phyloP scores from a whole-genome alignment of 2,888 invertebrate species.

The Noctuana brunneofusca region DNA sequence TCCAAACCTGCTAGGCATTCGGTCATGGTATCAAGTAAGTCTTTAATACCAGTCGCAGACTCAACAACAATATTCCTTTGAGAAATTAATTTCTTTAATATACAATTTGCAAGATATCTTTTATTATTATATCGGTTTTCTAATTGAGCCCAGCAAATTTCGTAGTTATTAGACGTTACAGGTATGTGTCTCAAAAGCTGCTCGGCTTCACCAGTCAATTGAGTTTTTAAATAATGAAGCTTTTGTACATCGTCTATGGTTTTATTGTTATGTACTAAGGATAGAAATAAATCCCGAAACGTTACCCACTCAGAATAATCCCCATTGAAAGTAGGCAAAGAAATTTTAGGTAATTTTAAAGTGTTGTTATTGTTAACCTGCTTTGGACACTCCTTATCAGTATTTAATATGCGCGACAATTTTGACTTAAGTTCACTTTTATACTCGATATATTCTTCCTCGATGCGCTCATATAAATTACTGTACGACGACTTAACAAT shows the following conservation, averaged over 20 bases:
- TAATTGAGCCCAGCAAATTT: slow-evolving; percentile 38
- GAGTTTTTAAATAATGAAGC: slow-evolving; percentile 40
- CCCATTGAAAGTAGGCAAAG: background rate
- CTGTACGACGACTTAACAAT: no score
- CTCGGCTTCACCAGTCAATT: slow-evolving; percentile 40
- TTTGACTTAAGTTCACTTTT: background rate
- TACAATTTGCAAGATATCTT: slow-evolving; percentile 31
- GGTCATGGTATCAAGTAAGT: slow-evolving; percentile 38
- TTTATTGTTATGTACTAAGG: slow-evolving; percentile 38
- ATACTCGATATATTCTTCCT: slow-evolving; percentile 21
- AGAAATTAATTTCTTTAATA: slow-evolving; percentile 1
- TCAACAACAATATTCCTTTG: slow-evolving; percentile 9
- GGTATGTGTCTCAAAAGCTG: slow-evolving; percentile 39
- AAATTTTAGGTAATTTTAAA: slow-evolving; percentile 27
- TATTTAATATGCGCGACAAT: background rate
- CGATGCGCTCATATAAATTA: background rate
- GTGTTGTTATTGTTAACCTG: slow-evolving; percentile 27
- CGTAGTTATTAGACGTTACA: slow-evolving; percentile 37
- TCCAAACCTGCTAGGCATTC: slow-evolving; percentile 38
- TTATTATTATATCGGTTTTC: slow-evolving; percentile 41
- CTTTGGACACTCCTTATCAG: slow-evolving; percentile 7
- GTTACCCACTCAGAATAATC: background rate
- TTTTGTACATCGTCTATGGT: slow-evolving; percentile 38
- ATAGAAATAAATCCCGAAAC: slow-evolving; percentile 37
- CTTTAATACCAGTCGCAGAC: slow-evolving; percentile 31